Base-by-base conservation (phyloP, 2,113 vertebrate genomes). In the Eolophus roseicapilla region DNA sequence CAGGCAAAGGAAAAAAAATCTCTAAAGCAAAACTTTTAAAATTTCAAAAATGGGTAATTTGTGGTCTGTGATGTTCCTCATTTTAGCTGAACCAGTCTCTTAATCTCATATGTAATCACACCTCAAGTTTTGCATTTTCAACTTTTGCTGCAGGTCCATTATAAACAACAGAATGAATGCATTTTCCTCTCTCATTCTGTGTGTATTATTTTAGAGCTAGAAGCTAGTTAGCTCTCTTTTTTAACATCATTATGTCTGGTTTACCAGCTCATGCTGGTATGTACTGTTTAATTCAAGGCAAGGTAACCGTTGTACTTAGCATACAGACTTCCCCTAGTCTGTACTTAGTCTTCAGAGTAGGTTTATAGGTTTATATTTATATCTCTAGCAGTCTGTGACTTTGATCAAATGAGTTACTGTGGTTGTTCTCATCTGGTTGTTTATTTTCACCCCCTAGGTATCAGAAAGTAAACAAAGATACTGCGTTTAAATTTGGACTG, bases 1-100 rank as follows among this genome's bases (percentile, higher is more conserved):
- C 8, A n/a, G 16, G 4, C 5, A 68, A 46, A 39, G 8, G 8
- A 1, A 4, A 14, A 20, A 11, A 2, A 2, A 1, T 9, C 18
- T 75, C 46, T 43, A 43, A 62, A 60, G 3, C 20, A 19, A 7
- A 75, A 49, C 19, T 46, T 63, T 3, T 37, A 13, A 20, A 28
- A n/a, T 74, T 77, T 80, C 31, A 74, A 64, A 82, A 84, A 24
- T 14, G 0, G 2, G 5, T 81, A 29, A 39, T 69, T 46, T 65
- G 4, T 5, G 0, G 2, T 70, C 46, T 50, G 10, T 47, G 9
- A 7, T 52, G 4, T 65, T 67, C 19, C 20, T 81, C 5, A 18
- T 29, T 92, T 79, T 53, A 47, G 27, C 7, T 43, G 29, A 81
- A 44, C 15, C 1, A 1, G 1, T 82, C 41, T 76, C 28, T 63